Evolutionary conservation across 2,797 vertebrate species (phyloP), one percentile per base, ranked within the genome.

Genomic region (Sebastes paucispinis): DNA sequence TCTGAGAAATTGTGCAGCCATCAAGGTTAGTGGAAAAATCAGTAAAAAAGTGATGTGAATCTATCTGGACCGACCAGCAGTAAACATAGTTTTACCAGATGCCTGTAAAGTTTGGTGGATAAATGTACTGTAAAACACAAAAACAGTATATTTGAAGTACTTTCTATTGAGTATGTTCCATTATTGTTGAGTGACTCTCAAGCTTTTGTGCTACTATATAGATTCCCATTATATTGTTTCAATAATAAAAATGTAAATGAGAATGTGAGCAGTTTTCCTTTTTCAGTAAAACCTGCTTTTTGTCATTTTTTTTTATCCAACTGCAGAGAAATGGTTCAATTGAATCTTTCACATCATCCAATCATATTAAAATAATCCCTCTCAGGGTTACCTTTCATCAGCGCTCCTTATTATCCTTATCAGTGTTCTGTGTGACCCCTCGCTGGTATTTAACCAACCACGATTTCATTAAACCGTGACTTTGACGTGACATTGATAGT

Each of bases 401-500:
- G 27, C 27, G 0, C 7, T 64, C 22, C 63, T 74, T 77, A 43
- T 79, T 73, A 75, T 75, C 64, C 58, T 75, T 68, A 81, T 75
- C 81, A 34, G 59, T 34, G 67, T n/a, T 66, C 57, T 55, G 5
- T 22, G 3, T 78, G 75, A 85, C 80, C 79, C 80, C 73, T 79
- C 57, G 1, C 27, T 67, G 57, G 0, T 83, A 31, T 87, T 77
- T 77, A 68, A 72, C 13, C 74, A 14, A 12, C 20, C 36, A 18
- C 20, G 1, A 52, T 81, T 84, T 86, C 52, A 88, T 88, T 81
- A 82, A 75, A 52, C 24, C n/a, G 1, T 18, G 88, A 82, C 89
- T 88, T 89, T 87, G 83, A 29, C 16, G 1, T 72, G 86, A 78
- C 86, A 82, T 86, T 90, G 88, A 87, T 80, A 5, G 9, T 71